phyloP scores from a whole-genome alignment of 2,113 vertebrate genomes.

The Aegithalos caudatus region DNA sequence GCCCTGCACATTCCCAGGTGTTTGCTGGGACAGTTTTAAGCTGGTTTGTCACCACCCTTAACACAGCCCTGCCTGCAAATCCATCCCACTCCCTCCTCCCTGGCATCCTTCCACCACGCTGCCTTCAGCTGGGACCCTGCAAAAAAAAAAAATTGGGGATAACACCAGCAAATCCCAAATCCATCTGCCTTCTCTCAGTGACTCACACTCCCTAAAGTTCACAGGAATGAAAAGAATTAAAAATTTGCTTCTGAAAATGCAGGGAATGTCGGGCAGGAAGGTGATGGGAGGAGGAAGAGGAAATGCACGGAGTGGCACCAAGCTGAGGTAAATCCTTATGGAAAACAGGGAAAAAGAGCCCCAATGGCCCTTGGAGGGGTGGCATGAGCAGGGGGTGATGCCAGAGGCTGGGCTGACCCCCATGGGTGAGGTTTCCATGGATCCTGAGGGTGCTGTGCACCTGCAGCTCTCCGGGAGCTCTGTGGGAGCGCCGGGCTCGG shows the following conservation, averaged over 20 bases:
- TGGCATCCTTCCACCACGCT: not conserved
- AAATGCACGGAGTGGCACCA: not conserved
- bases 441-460: not conserved
- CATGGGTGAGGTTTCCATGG: not conserved
- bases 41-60: not conserved
- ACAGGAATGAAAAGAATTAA: not conserved
- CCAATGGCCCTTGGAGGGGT: rapidly evolving
- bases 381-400: not conserved
- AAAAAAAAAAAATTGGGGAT: not conserved
- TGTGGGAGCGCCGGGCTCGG: not conserved
- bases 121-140: not conserved
- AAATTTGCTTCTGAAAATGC: not conserved
- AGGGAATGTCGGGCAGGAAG: not conserved
- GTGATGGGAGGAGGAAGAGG: not conserved
- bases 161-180: not conserved
- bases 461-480: not conserved
- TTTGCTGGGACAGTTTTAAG: not conserved
- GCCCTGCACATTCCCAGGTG: not conserved
- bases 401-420: not conserved
- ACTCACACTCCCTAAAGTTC: not conserved
- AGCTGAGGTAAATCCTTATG: rapidly evolving
- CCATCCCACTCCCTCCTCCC: not conserved
- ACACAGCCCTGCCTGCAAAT: not conserved
- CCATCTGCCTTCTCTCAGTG: not conserved
- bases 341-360: not conserved